These are phyloP conservation scores for Corythornis vintsioides DNA, from an alignment of 2,113 vertebrate species.

Conservation along the genomic window DNA sequence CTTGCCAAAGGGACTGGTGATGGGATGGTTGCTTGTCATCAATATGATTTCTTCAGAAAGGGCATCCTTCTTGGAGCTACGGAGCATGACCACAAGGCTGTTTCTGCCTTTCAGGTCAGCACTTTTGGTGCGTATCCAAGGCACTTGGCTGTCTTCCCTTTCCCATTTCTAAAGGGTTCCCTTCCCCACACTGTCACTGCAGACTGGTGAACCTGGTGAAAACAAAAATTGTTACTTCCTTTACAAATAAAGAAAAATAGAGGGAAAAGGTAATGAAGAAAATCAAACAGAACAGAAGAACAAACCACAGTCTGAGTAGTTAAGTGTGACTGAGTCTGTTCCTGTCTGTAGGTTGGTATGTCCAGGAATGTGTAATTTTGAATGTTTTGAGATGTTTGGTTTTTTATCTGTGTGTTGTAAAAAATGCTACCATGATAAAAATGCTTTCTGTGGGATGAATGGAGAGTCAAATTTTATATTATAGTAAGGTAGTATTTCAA, in stretches of 20 bases:
- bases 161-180: background rate
- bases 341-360: background rate
- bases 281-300: background rate
- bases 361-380: background rate
- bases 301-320: fast-evolving
- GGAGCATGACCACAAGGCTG: background rate
- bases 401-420: background rate
- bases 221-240: background rate
- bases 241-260: background rate
- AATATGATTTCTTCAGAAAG: background rate
- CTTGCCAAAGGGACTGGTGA: background rate
- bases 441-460: background rate
- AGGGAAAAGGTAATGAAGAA: background rate
- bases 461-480: background rate
- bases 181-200: background rate
- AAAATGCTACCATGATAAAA: background rate
- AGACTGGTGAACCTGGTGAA: fast-evolving
- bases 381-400: background rate
- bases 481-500: background rate
- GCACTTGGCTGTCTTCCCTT: background rate
- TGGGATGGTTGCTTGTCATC: background rate
- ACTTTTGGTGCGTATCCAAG: background rate
- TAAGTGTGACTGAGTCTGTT: background rate
- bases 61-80: background rate
- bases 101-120: background rate